Evolutionary conservation across 2,888 invertebrate species (phyloP).

Genomic region (Chaetoderma sp.): DNA sequence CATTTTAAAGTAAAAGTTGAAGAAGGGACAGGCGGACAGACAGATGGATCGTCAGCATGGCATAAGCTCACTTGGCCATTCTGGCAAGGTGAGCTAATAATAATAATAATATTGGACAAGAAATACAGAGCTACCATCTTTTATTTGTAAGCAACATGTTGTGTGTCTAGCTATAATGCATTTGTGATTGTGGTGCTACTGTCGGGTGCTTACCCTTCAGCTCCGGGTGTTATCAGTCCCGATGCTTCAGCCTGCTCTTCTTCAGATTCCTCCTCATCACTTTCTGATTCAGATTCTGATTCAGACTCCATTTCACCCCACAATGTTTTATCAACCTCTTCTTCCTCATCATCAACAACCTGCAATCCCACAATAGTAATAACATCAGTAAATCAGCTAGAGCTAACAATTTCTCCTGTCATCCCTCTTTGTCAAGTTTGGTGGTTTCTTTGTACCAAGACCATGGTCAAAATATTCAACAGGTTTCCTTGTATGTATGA

Average conservation of each 20-base stretch:
- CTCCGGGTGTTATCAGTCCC: conserved; percentile 92
- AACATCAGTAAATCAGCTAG: background rate
- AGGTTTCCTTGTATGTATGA: too few relatives aligned
- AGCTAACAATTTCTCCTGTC: too few relatives aligned
- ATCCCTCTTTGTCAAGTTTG: background rate
- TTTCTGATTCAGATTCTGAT: conserved; percentile 74
- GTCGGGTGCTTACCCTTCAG: conserved; percentile 60
- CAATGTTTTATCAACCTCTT: conserved; percentile 90
- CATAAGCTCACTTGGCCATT: too few relatives aligned
- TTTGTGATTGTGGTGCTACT: too few relatives aligned
- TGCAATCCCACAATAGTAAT: conserved; percentile 72
- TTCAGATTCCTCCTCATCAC: conserved; percentile 69
- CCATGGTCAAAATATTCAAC: background rate
- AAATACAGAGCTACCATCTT: too few relatives aligned
- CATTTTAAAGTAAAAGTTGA: too few relatives aligned
- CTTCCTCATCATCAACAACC: conserved; percentile 83
- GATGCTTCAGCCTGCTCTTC: conserved; percentile 77
- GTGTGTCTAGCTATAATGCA: too few relatives aligned
- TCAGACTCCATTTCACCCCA: conserved; percentile 99
- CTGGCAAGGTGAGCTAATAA: too few relatives aligned
- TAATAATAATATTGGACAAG: too few relatives aligned
- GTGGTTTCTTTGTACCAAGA: background rate
- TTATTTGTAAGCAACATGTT: too few relatives aligned
- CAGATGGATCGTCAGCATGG: too few relatives aligned
- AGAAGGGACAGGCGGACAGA: too few relatives aligned